Base-by-base conservation (phyloP, 1,140 invertebrate species). In the Diuraphis noxia region DNA sequence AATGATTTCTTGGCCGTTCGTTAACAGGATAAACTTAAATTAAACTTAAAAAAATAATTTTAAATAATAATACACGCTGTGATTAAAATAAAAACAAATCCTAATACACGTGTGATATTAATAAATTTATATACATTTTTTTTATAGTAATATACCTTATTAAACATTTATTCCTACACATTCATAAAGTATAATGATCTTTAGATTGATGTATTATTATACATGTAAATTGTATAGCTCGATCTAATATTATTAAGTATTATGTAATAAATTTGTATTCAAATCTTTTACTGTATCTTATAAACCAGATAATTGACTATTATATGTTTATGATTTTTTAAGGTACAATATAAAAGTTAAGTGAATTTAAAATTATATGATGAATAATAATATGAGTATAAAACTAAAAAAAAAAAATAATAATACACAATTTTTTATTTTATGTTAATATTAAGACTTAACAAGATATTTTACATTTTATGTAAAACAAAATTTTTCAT, bases 31-130 rank as follows among this genome's bases (percentile, higher is more conserved):
- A 86, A 43, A 86, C 9, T 84, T n/a, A 84, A 30, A 84, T 82
- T 40, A 82, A 40, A 40, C 36, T 82, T 84, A 30, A 43, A 84
- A 41, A 43, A 84, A 84, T n/a, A 84, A 82, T 82, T n/a, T n/a
- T n/a, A 34, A 72, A 72, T 72, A n/a, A 72, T 72, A 34, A 34
- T n/a, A n/a, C 17, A 72, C 13, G 56, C 34, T n/a, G 13, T 0
- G 56, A 2, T 72, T n/a, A 17, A 72, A 72, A n/a, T 72, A 17
- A 72, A 72, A 72, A 6, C 13, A 63, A n/a, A n/a, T 30, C 30
- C 13, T 63, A 63, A 30, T 63, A 63, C 30, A n/a, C 56, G 19
- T 72, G 30, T 72, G 30, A 72, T 72, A 63, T n/a, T 63, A 30
- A 30, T 63, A 63, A 63, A 10, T 10, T n/a, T n/a, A 17, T 30